Percentiles rank a stretch among this genome's conserved stretches.
These are phyloP conservation scores for Drosophila fuyamai DNA, from an alignment of 1,140 invertebrate genomes.

Conservation along the genomic window DNA sequence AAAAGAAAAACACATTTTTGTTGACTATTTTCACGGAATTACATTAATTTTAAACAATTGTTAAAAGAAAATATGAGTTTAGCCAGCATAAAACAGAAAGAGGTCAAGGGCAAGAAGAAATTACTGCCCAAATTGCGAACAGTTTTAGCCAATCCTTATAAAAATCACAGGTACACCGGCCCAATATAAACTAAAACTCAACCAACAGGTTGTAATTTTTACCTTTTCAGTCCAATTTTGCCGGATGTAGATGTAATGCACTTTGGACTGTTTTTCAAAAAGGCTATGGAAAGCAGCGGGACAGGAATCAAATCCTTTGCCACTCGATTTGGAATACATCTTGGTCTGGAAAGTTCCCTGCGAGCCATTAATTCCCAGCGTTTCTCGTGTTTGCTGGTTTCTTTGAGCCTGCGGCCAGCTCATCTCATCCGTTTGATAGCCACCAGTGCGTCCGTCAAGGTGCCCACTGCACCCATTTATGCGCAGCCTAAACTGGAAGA, in stretches of 20 bases:
- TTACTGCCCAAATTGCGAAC: conserved; percentile 56
- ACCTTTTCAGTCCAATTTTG: conserved; percentile 54
- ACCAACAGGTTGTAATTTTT: background rate
- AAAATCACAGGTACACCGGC: conserved; percentile 49
- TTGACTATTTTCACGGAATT: background rate
- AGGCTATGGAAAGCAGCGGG: conserved; percentile 4
- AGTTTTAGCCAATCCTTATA: conserved; percentile 67
- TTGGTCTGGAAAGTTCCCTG: conserved; percentile 65
- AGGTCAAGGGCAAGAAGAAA: conserved; percentile 68
- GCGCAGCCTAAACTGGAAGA: conserved; percentile 71
- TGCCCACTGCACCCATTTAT: conserved; percentile 58
- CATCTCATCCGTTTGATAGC: conserved; percentile 63
- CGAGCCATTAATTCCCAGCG: conserved; percentile 53
- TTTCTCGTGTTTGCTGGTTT: conserved; percentile 65
- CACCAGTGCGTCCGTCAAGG: conserved; percentile 59
- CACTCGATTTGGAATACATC: conserved; percentile 43
- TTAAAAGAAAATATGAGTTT: conserved; percentile 47
- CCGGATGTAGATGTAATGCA: conserved; percentile 41
- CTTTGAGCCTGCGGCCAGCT: conserved; percentile 59
- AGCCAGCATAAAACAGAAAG: conserved; percentile 57
- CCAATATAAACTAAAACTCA: background rate
- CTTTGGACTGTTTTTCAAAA: conserved; percentile 33
- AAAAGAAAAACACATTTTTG: conserved; percentile 28
- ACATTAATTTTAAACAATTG: background rate
- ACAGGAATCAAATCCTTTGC: conserved; percentile 34